Evolutionary conservation across 64 coral and sea anemone genomes (phyloP).

Genomic region (Catalaphyllia jardinei): DNA sequence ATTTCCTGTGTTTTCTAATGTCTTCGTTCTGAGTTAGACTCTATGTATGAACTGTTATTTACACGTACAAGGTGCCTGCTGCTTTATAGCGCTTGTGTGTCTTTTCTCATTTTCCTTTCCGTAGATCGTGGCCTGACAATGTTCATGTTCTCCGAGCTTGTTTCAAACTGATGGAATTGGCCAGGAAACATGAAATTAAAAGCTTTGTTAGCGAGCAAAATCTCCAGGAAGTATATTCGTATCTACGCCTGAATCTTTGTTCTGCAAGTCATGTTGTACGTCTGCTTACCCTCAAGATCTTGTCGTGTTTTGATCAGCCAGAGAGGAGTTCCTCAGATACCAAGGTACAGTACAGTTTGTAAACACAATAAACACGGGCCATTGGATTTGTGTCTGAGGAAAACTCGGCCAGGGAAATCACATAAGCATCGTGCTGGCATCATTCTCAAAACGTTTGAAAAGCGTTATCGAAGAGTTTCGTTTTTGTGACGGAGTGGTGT

Average conservation of each 20-base stretch:
- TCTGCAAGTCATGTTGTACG: conserved; percentile 72
- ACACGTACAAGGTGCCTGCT: background rate
- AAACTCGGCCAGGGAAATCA: no score
- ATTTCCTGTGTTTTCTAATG: no score
- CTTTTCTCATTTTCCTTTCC: background rate
- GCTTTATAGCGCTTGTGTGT: background rate
- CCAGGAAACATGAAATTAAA: conserved; percentile 15
- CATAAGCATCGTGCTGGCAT: no score
- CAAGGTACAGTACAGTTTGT: conserved; percentile 5
- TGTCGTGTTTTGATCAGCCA: conserved; percentile 63
- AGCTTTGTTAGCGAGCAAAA: conserved; percentile 47
- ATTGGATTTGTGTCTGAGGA: no score
- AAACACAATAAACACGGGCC: no score
- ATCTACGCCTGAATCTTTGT: conserved; percentile 61
- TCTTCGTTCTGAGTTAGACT: no score
- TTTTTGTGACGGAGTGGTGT: no score
- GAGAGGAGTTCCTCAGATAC: conserved; percentile 9
- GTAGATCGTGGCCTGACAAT: conserved; percentile 60
- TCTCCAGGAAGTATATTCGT: conserved; percentile 27
- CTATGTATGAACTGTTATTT: background rate
- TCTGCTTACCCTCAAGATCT: conserved; percentile 71
- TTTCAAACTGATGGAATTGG: conserved; percentile 30
- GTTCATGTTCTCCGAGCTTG: conserved; percentile 78
- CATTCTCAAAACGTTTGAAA: no score
- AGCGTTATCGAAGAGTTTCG: no score